phyloP scores from a whole-genome alignment of 2,888 invertebrate genomes.

The Ectemnius lituratus region DNA sequence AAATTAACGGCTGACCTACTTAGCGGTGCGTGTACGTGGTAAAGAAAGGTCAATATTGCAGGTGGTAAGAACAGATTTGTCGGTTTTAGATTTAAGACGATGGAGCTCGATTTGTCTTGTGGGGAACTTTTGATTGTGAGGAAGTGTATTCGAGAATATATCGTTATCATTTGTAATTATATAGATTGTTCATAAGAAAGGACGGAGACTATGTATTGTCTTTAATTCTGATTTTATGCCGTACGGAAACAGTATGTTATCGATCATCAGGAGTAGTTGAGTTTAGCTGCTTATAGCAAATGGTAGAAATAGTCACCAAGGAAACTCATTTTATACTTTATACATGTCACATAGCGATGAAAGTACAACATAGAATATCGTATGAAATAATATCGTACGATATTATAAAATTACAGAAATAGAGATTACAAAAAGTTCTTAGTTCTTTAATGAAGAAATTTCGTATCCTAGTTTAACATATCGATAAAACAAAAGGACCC shows the following conservation, averaged over 20 bases:
- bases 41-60: no score
- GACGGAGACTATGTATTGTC: not conserved
- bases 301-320: not conserved
- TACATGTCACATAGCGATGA: no score
- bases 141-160: no score
- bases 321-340: not conserved
- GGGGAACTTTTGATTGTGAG: no score
- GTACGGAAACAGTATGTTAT: constrained; percentile 10
- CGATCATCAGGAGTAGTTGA: constrained; percentile 9
- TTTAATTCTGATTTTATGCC: not conserved
- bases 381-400: not conserved
- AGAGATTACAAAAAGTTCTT: no score
- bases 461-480: not conserved
- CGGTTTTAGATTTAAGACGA: no score
- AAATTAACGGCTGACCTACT: no score
- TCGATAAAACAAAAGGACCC: not conserved
- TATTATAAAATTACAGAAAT: no score
- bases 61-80: no score
- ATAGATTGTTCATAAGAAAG: not conserved
- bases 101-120: no score
- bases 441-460: no score
- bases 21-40: no score
- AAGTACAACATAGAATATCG: not conserved
- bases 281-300: not conserved
- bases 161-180: not conserved